Evolutionary conservation across 2,113 vertebrate genomes (phyloP).

Genomic region (Pogonocichla stellata): DNA sequence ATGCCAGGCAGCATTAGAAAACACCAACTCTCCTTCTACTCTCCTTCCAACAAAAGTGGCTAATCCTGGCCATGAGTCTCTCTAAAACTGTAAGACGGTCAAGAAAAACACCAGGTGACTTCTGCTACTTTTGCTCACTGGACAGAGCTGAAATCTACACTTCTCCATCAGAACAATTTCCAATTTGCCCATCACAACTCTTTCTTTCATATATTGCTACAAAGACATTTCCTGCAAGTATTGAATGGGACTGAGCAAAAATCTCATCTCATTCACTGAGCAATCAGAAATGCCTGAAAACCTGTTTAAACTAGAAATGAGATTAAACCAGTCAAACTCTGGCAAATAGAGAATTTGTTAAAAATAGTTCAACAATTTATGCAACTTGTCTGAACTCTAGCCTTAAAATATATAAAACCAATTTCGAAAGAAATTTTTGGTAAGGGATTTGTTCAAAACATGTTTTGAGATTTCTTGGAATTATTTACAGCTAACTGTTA

Average conservation of each 20-base stretch:
- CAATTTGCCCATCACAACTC: not conserved
- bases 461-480: not conserved
- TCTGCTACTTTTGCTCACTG: not conserved
- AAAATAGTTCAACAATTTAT: not conserved
- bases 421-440: not conserved
- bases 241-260: not conserved
- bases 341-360: not conserved
- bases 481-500: not conserved
- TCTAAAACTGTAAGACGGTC: not conserved
- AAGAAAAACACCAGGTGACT: not conserved
- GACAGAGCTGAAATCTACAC: not conserved
- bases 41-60: not conserved
- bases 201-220: not conserved
- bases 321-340: not conserved
- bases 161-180: not conserved
- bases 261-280: not conserved
- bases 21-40: not conserved
- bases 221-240: not conserved
- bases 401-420: not conserved
- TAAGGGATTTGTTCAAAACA: not conserved
- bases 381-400: not conserved
- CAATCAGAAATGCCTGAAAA: not conserved
- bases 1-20: not conserved
- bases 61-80: not conserved
- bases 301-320: not conserved